These are phyloP conservation scores for Thecophora atra DNA, from an alignment of 2,888 invertebrate genomes.

Conservation along the genomic window DNA sequence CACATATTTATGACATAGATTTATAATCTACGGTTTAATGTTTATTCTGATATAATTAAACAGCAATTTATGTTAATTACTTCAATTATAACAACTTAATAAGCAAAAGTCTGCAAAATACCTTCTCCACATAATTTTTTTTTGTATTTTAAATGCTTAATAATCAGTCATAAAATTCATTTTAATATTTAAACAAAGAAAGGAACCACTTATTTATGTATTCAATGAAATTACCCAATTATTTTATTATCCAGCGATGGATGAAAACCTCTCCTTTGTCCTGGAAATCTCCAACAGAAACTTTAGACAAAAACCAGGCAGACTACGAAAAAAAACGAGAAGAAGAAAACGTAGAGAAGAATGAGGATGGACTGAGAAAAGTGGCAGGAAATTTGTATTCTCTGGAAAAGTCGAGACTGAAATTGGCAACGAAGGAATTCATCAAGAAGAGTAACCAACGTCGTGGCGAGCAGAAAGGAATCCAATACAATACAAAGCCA, in stretches of 20 bases:
- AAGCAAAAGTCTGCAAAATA: too few species aligned
- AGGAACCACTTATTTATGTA: not conserved
- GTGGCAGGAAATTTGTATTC: not conserved
- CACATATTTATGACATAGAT: too few species aligned
- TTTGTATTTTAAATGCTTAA: too few species aligned
- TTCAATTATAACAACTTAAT: too few species aligned
- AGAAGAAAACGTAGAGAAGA: slow-evolving; percentile 4
- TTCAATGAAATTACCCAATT: slow-evolving; percentile 31
- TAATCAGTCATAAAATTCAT: too few species aligned
- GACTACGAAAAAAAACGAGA: not conserved
- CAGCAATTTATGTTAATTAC: too few species aligned
- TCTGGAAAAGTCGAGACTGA: not conserved
- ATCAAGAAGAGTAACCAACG: slow-evolving; percentile 26
- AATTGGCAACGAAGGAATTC: slow-evolving; percentile 12
- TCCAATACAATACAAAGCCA: slow-evolving; percentile 34
- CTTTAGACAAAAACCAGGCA: not conserved
- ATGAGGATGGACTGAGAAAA: not conserved
- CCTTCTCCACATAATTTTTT: too few species aligned
- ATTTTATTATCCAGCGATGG: slow-evolving; percentile 28
- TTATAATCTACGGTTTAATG: too few species aligned
- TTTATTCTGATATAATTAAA: too few species aligned
- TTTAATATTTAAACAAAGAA: not conserved
- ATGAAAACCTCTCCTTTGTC: not conserved
- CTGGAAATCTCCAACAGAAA: not conserved
- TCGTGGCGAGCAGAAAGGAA: slow-evolving; percentile 29